These are phyloP conservation scores for Eucera pruinosa DNA, from an alignment of 2,888 invertebrate genomes.

Conservation along the genomic window DNA sequence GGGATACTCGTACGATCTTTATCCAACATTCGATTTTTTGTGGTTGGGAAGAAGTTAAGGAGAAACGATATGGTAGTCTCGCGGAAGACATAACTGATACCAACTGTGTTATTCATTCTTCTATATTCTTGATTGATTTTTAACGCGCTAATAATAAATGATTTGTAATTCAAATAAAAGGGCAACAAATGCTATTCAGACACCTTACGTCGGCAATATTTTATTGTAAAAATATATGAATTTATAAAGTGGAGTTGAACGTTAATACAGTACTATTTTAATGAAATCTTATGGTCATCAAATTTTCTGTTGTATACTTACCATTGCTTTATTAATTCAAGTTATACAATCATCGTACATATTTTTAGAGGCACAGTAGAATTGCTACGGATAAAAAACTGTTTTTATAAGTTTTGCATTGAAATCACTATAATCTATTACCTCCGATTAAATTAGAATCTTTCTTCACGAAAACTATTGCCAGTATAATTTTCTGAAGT, in stretches of 20 bases:
- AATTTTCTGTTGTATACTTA: not conserved
- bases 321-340: not conserved
- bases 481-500: not conserved
- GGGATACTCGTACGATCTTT: conserved; percentile 52
- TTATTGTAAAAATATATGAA: not conserved
- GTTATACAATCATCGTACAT: not conserved
- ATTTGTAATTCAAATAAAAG: not conserved
- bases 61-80: conserved; percentile 3
- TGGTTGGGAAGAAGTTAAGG: not conserved
- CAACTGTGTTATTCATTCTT: conserved; percentile 20
- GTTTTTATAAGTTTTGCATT: not conserved
- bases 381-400: not conserved
- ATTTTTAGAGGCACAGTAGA: not conserved
- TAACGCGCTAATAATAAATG: not conserved
- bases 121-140: conserved; percentile 17
- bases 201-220: not conserved
- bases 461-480: not conserved
- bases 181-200: not conserved
- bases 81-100: conserved; percentile 15
- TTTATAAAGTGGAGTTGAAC: not conserved
- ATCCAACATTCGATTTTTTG: conserved; percentile 35
- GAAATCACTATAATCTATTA: conserved; percentile 6
- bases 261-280: not conserved
- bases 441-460: not conserved
- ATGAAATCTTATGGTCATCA: conserved; percentile 8